Percentiles rank a stretch among this genome's conserved stretches.
Conservation (phyloP, 2,113 vertebrate species). For the Mesoclemmys tuberculata region DNA sequence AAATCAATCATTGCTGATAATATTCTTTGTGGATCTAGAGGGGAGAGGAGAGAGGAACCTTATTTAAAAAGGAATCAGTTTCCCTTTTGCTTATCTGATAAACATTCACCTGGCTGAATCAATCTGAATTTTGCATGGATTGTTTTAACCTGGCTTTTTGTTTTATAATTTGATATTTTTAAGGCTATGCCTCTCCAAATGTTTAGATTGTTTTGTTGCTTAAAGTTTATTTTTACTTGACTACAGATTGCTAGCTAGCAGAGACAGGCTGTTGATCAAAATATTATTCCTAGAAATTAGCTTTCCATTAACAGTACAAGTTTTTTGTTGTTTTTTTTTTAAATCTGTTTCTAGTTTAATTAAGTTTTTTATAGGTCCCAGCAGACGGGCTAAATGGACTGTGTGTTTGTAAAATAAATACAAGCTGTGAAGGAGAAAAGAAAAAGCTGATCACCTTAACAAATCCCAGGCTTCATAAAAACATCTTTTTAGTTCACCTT, state of each 20-base stretch:
- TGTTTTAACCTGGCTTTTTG: background rate
- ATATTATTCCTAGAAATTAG: background rate
- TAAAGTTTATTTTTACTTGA: background rate
- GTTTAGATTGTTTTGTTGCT: background rate
- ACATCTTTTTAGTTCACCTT: background rate
- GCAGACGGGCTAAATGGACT: background rate
- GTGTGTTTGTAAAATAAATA: background rate
- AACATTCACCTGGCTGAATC: background rate
- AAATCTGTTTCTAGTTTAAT: background rate
- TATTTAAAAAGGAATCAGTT: background rate
- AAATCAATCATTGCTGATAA: background rate
- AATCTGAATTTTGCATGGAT: background rate
- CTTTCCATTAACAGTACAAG: background rate
- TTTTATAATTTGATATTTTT: background rate
- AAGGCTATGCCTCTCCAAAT: background rate
- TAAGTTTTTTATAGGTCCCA: background rate
- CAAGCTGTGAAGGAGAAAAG: background rate
- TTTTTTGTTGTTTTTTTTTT: no score
- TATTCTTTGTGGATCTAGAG: background rate
- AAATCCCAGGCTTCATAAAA: background rate
- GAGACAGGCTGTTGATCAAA: no score
- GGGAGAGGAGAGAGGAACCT: background rate
- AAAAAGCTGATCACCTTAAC: background rate
- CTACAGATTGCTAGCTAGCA: background rate
- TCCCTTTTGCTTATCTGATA: background rate